Conservation (phyloP, 2,113 vertebrate species). For the Aspiorhynchus laticeps region DNA sequence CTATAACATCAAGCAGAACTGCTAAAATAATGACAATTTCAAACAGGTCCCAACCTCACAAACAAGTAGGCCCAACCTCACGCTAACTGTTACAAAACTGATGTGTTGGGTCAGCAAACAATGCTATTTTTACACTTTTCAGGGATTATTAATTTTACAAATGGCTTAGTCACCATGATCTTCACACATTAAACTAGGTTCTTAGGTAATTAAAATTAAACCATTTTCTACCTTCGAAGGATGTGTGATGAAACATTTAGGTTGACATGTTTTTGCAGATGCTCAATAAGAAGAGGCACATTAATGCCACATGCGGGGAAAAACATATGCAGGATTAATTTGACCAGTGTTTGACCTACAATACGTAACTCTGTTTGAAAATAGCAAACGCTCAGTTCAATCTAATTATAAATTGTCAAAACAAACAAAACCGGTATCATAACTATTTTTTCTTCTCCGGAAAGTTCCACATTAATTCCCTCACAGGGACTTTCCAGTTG, state of each 20-base stretch:
- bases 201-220: neutral
- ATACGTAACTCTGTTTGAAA: neutral
- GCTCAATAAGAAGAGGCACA: neutral
- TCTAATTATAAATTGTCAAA: slow-evolving; percentile 44
- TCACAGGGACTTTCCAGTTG: slow-evolving; percentile 59
- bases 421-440: slow-evolving; percentile 47
- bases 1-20: neutral
- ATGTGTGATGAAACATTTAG: neutral
- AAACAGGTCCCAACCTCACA: neutral
- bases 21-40: neutral
- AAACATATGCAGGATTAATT: neutral
- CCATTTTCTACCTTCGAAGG: neutral
- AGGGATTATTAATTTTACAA: neutral
- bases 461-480: slow-evolving; percentile 46
- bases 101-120: neutral
- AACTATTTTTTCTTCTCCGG: slow-evolving; percentile 40
- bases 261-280: neutral
- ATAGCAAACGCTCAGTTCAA: neutral
- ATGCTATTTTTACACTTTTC: neutral
- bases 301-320: neutral
- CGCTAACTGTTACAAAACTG: neutral
- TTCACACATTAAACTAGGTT: neutral
- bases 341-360: neutral
- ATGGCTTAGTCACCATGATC: neutral
- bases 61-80: neutral